Evolutionary conservation across 2,888 invertebrate genomes (phyloP).

Genomic region (Nebria salina): DNA sequence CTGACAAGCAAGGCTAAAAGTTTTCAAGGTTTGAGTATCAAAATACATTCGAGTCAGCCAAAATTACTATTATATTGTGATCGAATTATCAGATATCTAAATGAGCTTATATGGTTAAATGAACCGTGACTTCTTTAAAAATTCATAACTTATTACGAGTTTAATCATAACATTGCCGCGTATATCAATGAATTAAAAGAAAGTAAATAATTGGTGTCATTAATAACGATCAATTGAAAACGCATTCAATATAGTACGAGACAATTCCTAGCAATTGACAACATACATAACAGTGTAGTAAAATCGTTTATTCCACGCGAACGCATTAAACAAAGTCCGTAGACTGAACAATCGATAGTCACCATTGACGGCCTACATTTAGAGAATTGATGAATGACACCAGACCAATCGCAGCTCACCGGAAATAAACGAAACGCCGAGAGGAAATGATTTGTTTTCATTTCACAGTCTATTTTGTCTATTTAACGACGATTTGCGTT

Average conservation of each 20-base stretch:
- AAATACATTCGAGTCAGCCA: too few relatives aligned
- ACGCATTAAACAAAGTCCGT: conserved; percentile 6
- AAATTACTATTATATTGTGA: too few relatives aligned
- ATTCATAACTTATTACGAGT: neutral
- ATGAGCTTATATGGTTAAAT: too few relatives aligned
- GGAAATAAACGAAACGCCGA: conserved; percentile 6
- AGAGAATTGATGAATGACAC: neutral
- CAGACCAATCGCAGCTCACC: conserved; percentile 6
- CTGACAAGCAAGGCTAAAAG: too few relatives aligned
- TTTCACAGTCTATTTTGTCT: conserved; percentile 8
- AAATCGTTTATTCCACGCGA: conserved; percentile 14
- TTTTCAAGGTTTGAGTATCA: too few relatives aligned
- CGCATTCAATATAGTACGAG: neutral
- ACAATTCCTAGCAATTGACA: neutral
- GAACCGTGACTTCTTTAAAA: too few relatives aligned
- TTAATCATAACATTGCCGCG: neutral
- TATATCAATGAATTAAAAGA: neutral
- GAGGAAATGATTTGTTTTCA: conserved; percentile 15
- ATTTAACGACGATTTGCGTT: neutral
- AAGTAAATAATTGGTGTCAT: neutral
- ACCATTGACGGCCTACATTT: conserved; percentile 2
- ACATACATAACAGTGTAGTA: neutral
- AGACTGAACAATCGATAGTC: conserved; percentile 3
- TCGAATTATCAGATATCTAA: too few relatives aligned
- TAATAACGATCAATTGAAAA: neutral